Percentiles rank a stretch among this genome's conserved stretches.
These are phyloP conservation scores for Nomia melanderi DNA, from an alignment of 1,140 invertebrate species.

Conservation along the genomic window DNA sequence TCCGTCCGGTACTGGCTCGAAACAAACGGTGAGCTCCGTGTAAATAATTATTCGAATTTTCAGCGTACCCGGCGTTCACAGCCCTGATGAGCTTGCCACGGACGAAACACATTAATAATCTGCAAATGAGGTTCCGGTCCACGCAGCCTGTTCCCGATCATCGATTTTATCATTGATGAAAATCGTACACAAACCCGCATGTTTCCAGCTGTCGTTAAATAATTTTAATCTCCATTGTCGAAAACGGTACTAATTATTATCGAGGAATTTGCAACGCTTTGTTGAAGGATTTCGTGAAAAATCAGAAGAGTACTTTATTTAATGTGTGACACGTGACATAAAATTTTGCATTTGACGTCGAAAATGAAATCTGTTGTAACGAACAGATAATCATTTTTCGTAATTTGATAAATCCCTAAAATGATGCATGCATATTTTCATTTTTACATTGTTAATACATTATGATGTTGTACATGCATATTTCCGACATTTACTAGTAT, in stretches of 20 bases:
- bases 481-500: no score
- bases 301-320: no score
- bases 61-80: neutral
- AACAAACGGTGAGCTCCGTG: neutral
- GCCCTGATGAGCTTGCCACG: neutral
- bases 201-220: neutral
- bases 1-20: neutral
- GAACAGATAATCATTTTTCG: no score
- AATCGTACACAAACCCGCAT: neutral
- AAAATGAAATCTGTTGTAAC: no score
- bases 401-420: no score
- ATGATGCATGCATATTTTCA: no score
- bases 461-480: no score
- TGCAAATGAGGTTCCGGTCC: neutral
- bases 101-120: conserved; percentile 10
- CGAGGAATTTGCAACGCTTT: no score
- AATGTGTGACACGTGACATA: no score
- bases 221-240: neutral
- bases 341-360: no score
- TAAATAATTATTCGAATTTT: conserved; percentile 19
- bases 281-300: no score
- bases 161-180: neutral
- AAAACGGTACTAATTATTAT: neutral
- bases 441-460: no score
- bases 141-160: neutral